A percentile compares a stretch with the other conserved stretches of the same genome.
Evolutionary conservation across 1,140 invertebrate genomes (phyloP).

Genomic region (Gerris buenoi): DNA sequence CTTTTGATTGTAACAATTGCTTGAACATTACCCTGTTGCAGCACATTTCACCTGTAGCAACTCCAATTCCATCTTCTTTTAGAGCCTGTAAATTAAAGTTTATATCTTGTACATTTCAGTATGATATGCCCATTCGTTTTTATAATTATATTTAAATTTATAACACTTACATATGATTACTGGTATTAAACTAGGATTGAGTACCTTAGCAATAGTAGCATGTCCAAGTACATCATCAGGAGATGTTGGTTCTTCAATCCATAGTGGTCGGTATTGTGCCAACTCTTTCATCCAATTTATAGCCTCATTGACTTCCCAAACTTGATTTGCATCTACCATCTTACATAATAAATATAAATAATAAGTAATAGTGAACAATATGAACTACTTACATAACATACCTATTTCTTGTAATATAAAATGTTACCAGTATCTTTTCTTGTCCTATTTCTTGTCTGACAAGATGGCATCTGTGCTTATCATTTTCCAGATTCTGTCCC

Average conservation of each 20-base stretch:
- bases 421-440: slow-evolving; percentile 53
- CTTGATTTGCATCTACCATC: slow-evolving; percentile 87
- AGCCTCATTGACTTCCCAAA: slow-evolving; percentile 71
- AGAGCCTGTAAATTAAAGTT: slow-evolving; percentile 32
- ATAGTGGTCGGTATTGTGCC: slow-evolving; percentile 53
- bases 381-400: no score
- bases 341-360: slow-evolving; percentile 29
- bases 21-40: slow-evolving; percentile 85
- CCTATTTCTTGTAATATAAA: no score
- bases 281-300: slow-evolving; percentile 73
- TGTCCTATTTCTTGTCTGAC: slow-evolving; percentile 62
- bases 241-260: slow-evolving; percentile 89
- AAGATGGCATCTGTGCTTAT: slow-evolving; percentile 49
- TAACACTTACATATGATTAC: no score
- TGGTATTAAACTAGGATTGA: no score
- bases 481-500: slow-evolving; percentile 62
- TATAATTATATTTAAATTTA: no score
- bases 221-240: slow-evolving; percentile 82
- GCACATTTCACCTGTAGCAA: slow-evolving; percentile 84
- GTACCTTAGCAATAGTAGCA: slow-evolving; percentile 51
- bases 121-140: no score
- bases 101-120: no score
- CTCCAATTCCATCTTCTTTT: slow-evolving; percentile 55
- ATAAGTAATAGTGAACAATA: no score
- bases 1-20: slow-evolving; percentile 64